A percentile compares a stretch with the other conserved stretches of the same genome.
phyloP scores from a whole-genome alignment of 53 echinoderm and acorn worm species.

The Holothuria scabra region DNA sequence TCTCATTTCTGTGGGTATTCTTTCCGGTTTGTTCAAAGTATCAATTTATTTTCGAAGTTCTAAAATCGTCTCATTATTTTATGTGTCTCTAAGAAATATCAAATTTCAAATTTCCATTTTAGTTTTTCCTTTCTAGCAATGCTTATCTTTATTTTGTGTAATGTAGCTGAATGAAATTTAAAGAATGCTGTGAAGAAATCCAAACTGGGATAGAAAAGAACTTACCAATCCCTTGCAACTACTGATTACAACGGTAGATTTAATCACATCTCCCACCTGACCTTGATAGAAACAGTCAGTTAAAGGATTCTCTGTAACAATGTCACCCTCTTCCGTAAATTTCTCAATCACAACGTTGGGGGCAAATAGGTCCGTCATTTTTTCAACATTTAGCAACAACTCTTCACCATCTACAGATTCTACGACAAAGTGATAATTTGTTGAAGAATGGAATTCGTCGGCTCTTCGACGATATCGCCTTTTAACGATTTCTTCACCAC shows the following conservation, averaged over 20 bases:
- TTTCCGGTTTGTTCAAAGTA: too few relatives aligned
- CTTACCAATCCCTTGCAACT: constrained; percentile 63
- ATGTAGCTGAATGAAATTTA: too few relatives aligned
- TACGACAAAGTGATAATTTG: constrained; percentile 39
- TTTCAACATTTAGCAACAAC: constrained; percentile 14
- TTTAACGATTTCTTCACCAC: background rate
- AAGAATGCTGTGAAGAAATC: too few relatives aligned
- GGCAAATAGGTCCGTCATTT: background rate
- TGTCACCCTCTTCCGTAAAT: constrained; percentile 44
- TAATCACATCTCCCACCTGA: constrained; percentile 41
- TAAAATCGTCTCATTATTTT: too few relatives aligned
- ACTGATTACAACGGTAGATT: constrained; percentile 57
- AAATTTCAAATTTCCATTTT: too few relatives aligned
- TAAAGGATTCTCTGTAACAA: constrained; percentile 25
- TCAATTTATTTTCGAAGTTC: too few relatives aligned
- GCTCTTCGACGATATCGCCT: background rate
- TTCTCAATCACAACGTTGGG: constrained; percentile 34
- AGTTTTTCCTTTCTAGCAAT: too few relatives aligned
- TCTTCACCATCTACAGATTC: constrained; percentile 22
- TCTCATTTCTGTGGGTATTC: too few relatives aligned
- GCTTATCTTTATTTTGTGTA: too few relatives aligned
- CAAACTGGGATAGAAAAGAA: background rate
- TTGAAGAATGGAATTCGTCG: background rate
- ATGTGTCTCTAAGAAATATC: too few relatives aligned
- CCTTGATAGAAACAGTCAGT: constrained; percentile 68